Base-by-base conservation (phyloP, 2,888 invertebrate genomes). In the Himalopsyche anomala region DNA sequence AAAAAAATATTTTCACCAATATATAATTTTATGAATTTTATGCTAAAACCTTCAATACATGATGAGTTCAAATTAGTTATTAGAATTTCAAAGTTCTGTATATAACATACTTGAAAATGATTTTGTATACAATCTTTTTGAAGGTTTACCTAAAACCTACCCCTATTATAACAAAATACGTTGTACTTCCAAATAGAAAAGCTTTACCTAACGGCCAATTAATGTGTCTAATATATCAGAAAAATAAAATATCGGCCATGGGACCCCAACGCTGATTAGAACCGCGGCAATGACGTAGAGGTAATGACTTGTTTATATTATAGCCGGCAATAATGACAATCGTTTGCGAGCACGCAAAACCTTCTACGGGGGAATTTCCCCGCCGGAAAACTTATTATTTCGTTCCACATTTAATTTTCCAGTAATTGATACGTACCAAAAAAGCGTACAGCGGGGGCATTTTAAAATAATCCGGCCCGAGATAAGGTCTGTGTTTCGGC, bases 291-390 rank as follows among this genome's bases (percentile, higher is more conserved):
- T 62, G 62, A 62, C 62, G 62, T 19, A 62, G 2, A 62, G 19
- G 62, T 62, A 62, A 62, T 62, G 62, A 62, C 62, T 62, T 62
- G 62, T 62, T 62, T 62, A 62, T 62, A 62, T 62, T 62, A 28
- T 62, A 28, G 62, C 62, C 62, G 62, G 62, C 11, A 62, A 62
- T 62, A 62, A 62, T 62, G 62, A 62, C 62, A 62, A 62, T 62
- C 62, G 62, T 62, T 62, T 62, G n/a, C 28, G 62, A 28, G 28
- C 62, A 62, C 62, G 62, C 62, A 19, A 62, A 62, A 62, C 62
- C 62, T 62, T 11, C 62, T 28, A 62, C 5, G 62, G 62, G 11
- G 45, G 11, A 62, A 19, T 62, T 62, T 19, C n/a, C 19, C 62
- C 9, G 8, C 62, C 62, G 62, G 62, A 62, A 62, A 62, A 62